These are phyloP conservation scores for Thymelicus lineola DNA, from an alignment of 2,888 invertebrate species.

Conservation along the genomic window DNA sequence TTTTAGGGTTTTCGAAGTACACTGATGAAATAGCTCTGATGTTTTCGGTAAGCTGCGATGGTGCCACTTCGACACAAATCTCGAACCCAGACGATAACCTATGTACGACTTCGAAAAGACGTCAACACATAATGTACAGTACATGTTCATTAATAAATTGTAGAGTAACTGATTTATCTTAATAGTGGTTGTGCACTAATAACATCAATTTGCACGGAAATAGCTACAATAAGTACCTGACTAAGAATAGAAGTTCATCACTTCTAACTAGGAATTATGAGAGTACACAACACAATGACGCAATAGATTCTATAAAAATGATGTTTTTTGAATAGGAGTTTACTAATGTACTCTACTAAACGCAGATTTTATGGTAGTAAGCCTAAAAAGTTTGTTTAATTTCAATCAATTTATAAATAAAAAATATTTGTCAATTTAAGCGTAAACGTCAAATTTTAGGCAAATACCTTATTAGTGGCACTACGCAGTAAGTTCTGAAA, in stretches of 20 bases:
- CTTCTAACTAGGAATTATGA: no score
- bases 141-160: constrained; percentile 33
- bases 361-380: no score
- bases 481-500: no score
- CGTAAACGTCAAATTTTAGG: no score
- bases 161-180: constrained; percentile 31
- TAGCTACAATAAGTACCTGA: constrained; percentile 15
- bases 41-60: constrained; percentile 39
- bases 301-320: no score
- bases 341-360: no score
- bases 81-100: constrained; percentile 47
- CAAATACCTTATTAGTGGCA: no score
- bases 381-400: no score
- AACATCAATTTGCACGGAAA: constrained; percentile 37
- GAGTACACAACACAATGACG: no score
- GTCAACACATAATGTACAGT: constrained; percentile 40
- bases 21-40: constrained; percentile 31
- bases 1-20: background rate
- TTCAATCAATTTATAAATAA: no score
- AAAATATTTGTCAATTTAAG: no score
- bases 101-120: constrained; percentile 41
- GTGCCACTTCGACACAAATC: constrained; percentile 45
- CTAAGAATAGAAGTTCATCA: constrained; percentile 3
- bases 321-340: no score
- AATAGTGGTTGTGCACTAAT: constrained; percentile 29